phyloP scores from a whole-genome alignment of 2,797 vertebrate species.

The Eidolon dupreanum region DNA sequence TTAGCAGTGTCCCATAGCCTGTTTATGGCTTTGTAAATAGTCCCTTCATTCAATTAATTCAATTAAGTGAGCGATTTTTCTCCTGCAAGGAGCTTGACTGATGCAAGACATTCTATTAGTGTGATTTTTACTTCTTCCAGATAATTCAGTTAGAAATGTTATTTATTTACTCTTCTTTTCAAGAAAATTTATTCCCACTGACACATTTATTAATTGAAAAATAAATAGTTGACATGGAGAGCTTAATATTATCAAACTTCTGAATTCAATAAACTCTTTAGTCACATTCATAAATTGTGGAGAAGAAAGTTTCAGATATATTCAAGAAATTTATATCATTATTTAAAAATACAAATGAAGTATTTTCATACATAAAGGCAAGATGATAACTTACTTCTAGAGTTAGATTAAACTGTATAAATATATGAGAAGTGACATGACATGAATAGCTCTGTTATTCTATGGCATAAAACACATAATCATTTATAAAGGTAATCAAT shows the following conservation, averaged over 20 bases:
- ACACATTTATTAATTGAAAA: neutral
- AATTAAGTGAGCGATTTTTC: neutral
- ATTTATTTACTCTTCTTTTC: neutral
- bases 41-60: neutral
- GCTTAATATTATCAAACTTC: neutral
- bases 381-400: neutral
- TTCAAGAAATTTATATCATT: neutral
- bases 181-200: neutral
- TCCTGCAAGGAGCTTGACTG: neutral
- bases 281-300: neutral
- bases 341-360: neutral
- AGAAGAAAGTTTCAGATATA: neutral
- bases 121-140: neutral
- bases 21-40: neutral
- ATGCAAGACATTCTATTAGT: neutral
- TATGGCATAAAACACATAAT: conserved; percentile 35
- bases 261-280: neutral
- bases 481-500: conserved; percentile 52
- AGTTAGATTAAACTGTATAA: neutral
- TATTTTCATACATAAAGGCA: neutral
- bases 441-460: neutral
- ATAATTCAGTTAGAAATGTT: neutral
- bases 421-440: neutral
- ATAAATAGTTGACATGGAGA: neutral
- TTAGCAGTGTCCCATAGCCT: neutral